These are phyloP conservation scores for Nipponia nippon DNA, from an alignment of 2,113 vertebrate species.

Conservation along the genomic window DNA sequence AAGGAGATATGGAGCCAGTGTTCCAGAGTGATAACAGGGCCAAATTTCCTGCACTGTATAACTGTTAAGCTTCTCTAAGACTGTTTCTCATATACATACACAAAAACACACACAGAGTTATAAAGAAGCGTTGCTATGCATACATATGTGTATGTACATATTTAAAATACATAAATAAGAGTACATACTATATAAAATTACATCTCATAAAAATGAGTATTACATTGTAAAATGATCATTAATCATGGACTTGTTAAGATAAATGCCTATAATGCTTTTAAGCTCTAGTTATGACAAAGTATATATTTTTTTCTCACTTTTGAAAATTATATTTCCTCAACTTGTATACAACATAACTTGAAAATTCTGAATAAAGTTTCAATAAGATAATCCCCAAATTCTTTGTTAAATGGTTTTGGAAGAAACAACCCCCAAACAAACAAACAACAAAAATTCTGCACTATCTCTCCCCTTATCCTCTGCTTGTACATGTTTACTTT, in stretches of 20 bases:
- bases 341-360: background rate
- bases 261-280: background rate
- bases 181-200: background rate
- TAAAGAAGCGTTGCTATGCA: background rate
- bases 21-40: background rate
- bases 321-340: background rate
- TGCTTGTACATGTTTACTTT: background rate
- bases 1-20: background rate
- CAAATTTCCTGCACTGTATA: background rate
- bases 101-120: background rate
- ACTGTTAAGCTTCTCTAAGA: background rate
- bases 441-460: background rate
- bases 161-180: background rate
- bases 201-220: background rate
- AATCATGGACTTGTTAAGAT: background rate
- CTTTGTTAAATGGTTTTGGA: background rate
- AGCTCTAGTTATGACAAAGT: background rate
- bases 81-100: background rate
- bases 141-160: background rate
- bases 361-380: background rate
- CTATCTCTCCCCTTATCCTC: background rate
- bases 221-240: background rate
- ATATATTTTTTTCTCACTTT: background rate
- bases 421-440: accelerated
- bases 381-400: background rate